These are phyloP conservation scores for Leptodirus hochenwartii DNA, from an alignment of 2,888 invertebrate genomes.

Conservation along the genomic window DNA sequence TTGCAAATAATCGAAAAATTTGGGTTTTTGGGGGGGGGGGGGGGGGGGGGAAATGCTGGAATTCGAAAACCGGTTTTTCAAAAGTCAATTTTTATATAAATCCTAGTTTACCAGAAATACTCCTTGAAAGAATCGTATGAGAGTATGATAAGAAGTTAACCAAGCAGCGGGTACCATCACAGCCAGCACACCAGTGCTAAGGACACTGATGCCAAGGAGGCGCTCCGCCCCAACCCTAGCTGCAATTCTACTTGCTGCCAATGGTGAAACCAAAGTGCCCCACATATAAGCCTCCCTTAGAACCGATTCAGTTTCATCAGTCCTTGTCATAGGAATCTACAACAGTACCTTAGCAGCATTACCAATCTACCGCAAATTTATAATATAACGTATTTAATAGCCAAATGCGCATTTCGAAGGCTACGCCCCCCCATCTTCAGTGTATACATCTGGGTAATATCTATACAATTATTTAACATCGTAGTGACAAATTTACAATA, in stretches of 20 bases:
- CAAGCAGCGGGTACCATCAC: constrained; percentile 36
- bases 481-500: no score
- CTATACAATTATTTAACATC: no score
- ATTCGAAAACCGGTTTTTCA: no score
- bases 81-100: no score
- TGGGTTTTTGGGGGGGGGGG: no score
- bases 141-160: constrained; percentile 36
- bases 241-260: constrained; percentile 35
- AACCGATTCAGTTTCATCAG: constrained; percentile 34
- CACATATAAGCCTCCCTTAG: constrained; percentile 37
- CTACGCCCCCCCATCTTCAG: no score
- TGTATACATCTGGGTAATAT: no score
- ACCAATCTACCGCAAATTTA: background rate
- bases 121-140: constrained; percentile 34
- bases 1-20: no score
- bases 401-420: no score
- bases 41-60: no score
- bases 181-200: constrained; percentile 34
- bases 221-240: constrained; percentile 35
- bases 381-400: no score
- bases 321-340: constrained; percentile 31
- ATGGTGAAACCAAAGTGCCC: constrained; percentile 35
- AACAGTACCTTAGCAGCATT: constrained; percentile 7
- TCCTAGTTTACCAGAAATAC: constrained; percentile 35
- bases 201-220: constrained; percentile 33